phyloP scores from a whole-genome alignment of 2,113 vertebrate species.

The Lethenteron camtschaticum region DNA sequence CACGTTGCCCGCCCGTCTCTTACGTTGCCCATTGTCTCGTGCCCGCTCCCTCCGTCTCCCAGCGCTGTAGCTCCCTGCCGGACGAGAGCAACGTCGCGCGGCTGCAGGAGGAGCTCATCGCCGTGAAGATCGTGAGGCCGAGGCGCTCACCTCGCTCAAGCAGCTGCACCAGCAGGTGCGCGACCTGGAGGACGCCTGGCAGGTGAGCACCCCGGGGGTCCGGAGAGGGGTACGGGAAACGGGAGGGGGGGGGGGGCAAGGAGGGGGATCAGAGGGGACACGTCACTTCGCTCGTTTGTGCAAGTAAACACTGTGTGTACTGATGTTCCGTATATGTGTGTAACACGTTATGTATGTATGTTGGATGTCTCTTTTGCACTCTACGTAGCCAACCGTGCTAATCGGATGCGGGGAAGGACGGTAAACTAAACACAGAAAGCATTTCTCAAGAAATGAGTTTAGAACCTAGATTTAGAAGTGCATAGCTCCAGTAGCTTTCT shows the following conservation, averaged over 20 bases:
- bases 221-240: too few species aligned
- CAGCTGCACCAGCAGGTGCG: slow-evolving; percentile 56
- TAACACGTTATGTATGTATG: neutral
- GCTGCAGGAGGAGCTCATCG: slow-evolving; percentile 65
- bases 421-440: too few species aligned
- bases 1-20: neutral
- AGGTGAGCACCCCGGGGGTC: slow-evolving; percentile 25
- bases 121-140: slow-evolving; percentile 51
- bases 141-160: slow-evolving; percentile 38
- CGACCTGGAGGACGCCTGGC: slow-evolving; percentile 71
- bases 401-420: too few species aligned
- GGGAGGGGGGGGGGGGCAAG: too few species aligned
- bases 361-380: neutral
- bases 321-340: fast-evolving
- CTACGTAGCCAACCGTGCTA: neutral
- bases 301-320: too few species aligned
- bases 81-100: slow-evolving; percentile 59
- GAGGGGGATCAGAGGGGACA: neutral
- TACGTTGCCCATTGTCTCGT: neutral
- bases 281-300: too few species aligned
- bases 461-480: too few species aligned
- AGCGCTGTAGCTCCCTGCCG: slow-evolving; percentile 53
- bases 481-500: too few species aligned
- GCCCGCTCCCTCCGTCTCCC: slow-evolving; percentile 7
- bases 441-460: too few species aligned